A percentile compares a stretch with the other conserved stretches of the same genome.
Evolutionary conservation across 2,888 invertebrate species (phyloP).

Genomic region (Macrostomum cliftonense): DNA sequence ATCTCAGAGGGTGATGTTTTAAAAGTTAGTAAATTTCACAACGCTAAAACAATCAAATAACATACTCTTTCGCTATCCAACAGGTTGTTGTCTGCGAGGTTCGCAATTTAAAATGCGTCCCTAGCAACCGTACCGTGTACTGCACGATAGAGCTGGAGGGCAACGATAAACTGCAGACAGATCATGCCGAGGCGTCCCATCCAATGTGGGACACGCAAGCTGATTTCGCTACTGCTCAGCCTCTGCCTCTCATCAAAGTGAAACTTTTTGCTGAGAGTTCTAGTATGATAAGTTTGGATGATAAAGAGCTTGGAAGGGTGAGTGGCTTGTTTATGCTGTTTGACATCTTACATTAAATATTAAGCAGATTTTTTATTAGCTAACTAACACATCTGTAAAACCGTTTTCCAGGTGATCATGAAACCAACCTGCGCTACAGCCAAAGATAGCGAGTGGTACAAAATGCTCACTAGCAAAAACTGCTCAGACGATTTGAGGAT

Average conservation of each 20-base stretch:
- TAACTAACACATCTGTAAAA: no score
- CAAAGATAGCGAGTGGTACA: constrained; percentile 65
- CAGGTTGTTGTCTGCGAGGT: constrained; percentile 98
- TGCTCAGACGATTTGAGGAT: constrained; percentile 82
- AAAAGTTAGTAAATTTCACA: no score
- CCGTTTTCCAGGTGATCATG: constrained; percentile 35
- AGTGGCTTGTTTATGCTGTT: no score
- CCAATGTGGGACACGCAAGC: constrained; percentile 93
- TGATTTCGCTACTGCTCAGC: constrained; percentile 92
- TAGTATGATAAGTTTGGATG: constrained; percentile 87
- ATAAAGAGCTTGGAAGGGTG: constrained; percentile 81
- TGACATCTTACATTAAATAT: no score
- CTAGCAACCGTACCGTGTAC: constrained; percentile 90
- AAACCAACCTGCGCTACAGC: constrained; percentile 46
- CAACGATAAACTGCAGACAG: constrained; percentile 92
- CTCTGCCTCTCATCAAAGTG: constrained; percentile 86
- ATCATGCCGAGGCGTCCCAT: constrained; percentile 95
- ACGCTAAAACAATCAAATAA: no score
- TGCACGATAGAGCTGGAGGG: constrained; percentile 99
- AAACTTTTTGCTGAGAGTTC: constrained; percentile 93
- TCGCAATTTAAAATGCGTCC: constrained; percentile 81
- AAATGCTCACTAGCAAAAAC: constrained; percentile 77
- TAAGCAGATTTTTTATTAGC: no score
- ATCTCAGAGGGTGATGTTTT: no score
- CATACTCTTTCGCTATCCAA: no score